Evolutionary conservation across 2,888 invertebrate species (phyloP).

Genomic region (Corythucha ciliata): DNA sequence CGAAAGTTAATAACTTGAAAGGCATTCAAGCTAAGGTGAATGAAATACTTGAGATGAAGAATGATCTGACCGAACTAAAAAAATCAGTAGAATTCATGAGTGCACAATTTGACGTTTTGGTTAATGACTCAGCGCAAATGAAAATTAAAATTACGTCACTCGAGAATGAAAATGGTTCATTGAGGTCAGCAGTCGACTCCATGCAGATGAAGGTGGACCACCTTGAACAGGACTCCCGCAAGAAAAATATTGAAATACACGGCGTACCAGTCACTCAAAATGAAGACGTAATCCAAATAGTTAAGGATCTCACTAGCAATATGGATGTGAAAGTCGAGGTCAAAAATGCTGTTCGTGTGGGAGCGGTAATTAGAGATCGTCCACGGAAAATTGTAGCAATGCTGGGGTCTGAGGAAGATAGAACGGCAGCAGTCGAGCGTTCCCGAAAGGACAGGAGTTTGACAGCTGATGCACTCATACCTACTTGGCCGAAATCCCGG

Average conservation of each 20-base stretch:
- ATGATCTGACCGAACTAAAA: conserved; percentile 9
- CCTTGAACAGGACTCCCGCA: conserved; percentile 6
- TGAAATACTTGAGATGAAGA: neutral
- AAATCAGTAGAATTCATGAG: conserved; percentile 8
- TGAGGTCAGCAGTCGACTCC: neutral
- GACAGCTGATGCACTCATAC: neutral
- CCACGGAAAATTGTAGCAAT: conserved; percentile 9
- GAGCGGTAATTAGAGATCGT: neutral
- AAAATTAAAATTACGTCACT: neutral
- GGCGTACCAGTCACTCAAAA: conserved; percentile 9
- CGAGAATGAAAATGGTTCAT: neutral
- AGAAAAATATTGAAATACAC: conserved; percentile 6
- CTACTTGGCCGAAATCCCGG: neutral
- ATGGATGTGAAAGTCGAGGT: neutral
- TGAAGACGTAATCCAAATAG: conserved; percentile 3
- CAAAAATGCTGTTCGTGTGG: conserved; percentile 4
- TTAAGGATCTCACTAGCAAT: neutral
- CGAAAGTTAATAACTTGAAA: neutral
- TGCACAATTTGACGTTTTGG: conserved; percentile 11
- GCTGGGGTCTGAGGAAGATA: neutral
- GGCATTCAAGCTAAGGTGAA: neutral
- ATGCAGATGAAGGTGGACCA: conserved; percentile 4
- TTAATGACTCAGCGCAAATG: neutral
- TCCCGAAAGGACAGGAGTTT: neutral
- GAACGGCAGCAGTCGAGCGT: neutral